Base-by-base conservation (phyloP, 2,888 invertebrate species). In the Tryphoninae sp. region DNA sequence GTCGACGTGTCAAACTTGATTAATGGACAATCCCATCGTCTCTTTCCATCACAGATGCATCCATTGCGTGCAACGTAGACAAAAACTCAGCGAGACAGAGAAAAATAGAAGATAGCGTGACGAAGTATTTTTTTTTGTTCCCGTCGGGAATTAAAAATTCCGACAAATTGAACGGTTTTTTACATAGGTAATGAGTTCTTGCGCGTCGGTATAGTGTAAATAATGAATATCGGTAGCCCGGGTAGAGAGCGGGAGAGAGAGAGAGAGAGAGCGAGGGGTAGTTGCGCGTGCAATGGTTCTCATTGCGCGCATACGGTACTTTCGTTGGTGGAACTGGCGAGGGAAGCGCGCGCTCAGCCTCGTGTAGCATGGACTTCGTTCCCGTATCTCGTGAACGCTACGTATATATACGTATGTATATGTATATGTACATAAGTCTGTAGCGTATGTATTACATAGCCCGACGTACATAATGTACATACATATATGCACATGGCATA, bases 351-450 rank as follows among this genome's bases (percentile, higher is more conserved):
- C 51, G 22, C 53, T 64, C 81, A 73, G 71, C 82, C 77, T 84
- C 80, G 83, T 81, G 84, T 84, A 62, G 69, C 81, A 67, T 45
- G 78, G 76, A 82, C 74, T 65, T 49, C 33, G 78, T 71, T 64
- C 40, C 49, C 75, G 62, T 62, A 62, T 65, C 49, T 65, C 45
- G 61, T 23, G 33, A 49, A 49, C 58, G 40, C 22, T 51, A 26
- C 42, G 13, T 45, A 59, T 81, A 61, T 67, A 59, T 23, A 59
- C 22, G 13, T 33, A 58, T n/a, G 62, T 64, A 62, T 65, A 55
- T 33, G 9, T 16, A 33, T n/a, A 51, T 22, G 33, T 77, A 67
- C n/a, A 64, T 45, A 61, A 13, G 26, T 71, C 23, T 65, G 59
- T 72, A 45, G 19, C 23, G 62, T 11, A 42, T 61, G 51, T 51